Evolutionary conservation across 1,140 invertebrate species (phyloP).

Genomic region (Penaeus vannamei): DNA sequence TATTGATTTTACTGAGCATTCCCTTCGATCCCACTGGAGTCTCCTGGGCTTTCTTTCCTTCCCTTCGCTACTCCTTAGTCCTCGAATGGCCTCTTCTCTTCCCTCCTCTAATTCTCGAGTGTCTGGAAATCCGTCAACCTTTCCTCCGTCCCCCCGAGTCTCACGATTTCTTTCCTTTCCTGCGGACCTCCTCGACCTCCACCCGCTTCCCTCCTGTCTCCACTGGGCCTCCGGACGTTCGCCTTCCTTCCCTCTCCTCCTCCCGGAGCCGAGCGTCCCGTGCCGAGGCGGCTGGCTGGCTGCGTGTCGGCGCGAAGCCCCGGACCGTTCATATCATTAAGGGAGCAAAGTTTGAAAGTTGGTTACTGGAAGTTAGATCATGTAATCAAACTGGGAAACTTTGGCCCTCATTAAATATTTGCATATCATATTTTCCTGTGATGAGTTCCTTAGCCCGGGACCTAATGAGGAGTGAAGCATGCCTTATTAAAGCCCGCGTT

Average conservation of each 20-base stretch:
- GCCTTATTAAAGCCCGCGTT: slow-evolving; percentile 10
- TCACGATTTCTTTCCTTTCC: not conserved
- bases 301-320: no score
- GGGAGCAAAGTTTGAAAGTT: slow-evolving; percentile 10
- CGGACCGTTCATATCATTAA: slow-evolving; percentile 31
- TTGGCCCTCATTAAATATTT: slow-evolving; percentile 29
- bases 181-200: no score
- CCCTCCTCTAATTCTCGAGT: not conserved
- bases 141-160: not conserved
- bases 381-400: slow-evolving; percentile 31
- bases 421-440: slow-evolving; percentile 35
- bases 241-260: no score
- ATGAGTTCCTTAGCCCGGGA: slow-evolving; percentile 20
- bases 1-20: no score
- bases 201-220: no score
- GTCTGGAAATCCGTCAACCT: not conserved
- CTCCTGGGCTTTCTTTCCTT: not conserved
- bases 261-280: no score
- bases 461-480: slow-evolving; percentile 22
- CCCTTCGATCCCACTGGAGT: no score
- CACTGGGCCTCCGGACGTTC: no score
- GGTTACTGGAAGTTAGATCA: slow-evolving; percentile 33
- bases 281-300: no score
- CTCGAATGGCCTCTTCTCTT: not conserved
- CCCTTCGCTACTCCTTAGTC: not conserved